Evolutionary conservation across 2,113 vertebrate species (phyloP), one percentile per base, ranked within the genome.

Genomic region (Bungarus multicinctus): DNA sequence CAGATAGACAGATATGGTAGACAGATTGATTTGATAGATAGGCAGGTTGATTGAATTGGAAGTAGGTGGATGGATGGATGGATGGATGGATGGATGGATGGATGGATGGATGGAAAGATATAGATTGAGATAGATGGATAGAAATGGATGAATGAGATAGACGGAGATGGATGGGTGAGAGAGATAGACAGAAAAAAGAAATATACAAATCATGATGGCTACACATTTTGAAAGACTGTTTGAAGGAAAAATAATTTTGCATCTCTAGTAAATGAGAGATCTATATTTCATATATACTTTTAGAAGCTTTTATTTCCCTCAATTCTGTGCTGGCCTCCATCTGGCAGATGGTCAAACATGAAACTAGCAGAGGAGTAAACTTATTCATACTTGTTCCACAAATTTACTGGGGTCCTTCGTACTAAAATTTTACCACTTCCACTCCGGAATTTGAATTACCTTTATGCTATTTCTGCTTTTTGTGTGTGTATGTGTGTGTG

Each of bases 181-280:
- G 27, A 64, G 10, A 30, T 58, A 64, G 60, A 64, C 25, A 27
- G 58, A 60, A 69, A n/a, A 69, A 69, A n/a, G 30, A 2, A 69
- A 69, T n/a, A 16, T 81, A 2, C 16, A 39, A 39, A 39, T 39
- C 69, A 81, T 20, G 69, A 81, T 20, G 34, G 16, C 69, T 20
- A 39, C 34, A 39, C 34, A 39, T 81, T 81, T 81, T 81, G 34
- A 81, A 81, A 39, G 6, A 3, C 34, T 39, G n/a, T 34, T 5
- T 64, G 39, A 85, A 87, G 50, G 25, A 89, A 87, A 92, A 89
- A 45, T 60, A 94, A 87, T 93, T 89, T 50, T 89, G 47, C 54
- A 52, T 90, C 20, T 90, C 55, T 90, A 60, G 64, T 90, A 88
- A 85, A 60, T 55, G 54, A 54, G 74, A 87, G 20, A 64, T 50